phyloP scores from a whole-genome alignment of 2,113 vertebrate genomes.

The Pao palembangensis region DNA sequence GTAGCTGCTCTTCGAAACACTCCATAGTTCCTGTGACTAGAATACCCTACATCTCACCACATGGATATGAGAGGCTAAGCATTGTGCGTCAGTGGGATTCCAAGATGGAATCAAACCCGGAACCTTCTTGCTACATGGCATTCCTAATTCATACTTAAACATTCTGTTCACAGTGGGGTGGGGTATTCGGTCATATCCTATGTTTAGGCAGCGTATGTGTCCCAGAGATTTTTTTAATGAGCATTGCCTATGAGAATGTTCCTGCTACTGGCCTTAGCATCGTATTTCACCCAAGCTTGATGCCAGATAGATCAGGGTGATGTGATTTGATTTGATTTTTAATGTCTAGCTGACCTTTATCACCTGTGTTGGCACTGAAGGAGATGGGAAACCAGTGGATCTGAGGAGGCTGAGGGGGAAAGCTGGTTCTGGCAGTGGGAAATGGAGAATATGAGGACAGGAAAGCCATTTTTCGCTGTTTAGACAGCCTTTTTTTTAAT shows the following conservation, averaged over 20 bases:
- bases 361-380: slow-evolving; percentile 52
- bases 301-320: slow-evolving; percentile 54
- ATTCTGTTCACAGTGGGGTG: too few species aligned
- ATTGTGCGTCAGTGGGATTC: too few species aligned
- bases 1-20: neutral
- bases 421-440: neutral
- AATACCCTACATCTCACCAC: too few species aligned
- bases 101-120: too few species aligned
- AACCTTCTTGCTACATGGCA: too few species aligned
- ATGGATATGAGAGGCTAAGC: too few species aligned
- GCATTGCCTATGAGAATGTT: slow-evolving; percentile 40
- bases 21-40: too few species aligned
- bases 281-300: slow-evolving; percentile 27
- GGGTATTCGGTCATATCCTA: neutral
- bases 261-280: slow-evolving; percentile 27
- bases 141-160: too few species aligned
- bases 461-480: slow-evolving; percentile 35
- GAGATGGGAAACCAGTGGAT: slow-evolving; percentile 13
- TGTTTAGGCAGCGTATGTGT: slow-evolving; percentile 12
- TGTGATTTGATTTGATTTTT: slow-evolving; percentile 65
- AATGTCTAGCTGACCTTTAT: slow-evolving; percentile 69
- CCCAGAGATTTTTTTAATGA: slow-evolving; percentile 23
- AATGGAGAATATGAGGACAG: slow-evolving; percentile 16
- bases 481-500: slow-evolving; percentile 23
- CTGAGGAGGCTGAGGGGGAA: neutral